Base-by-base conservation (phyloP, 2,113 vertebrate genomes). In the Casuarius casuarius region DNA sequence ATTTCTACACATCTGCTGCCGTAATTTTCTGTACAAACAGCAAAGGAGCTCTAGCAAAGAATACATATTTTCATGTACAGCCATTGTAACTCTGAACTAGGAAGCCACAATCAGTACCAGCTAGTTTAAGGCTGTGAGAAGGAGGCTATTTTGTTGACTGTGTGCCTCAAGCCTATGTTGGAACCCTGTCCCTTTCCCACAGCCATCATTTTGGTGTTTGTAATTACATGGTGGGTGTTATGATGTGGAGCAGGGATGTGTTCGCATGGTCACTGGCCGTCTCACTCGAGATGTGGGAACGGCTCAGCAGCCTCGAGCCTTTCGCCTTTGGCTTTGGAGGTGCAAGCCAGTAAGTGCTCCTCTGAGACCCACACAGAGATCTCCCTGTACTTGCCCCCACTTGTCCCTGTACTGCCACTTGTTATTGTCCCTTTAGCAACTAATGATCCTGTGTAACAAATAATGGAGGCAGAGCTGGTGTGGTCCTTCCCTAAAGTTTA, bases 391-490 rank as follows among this genome's bases (percentile, higher is more conserved):
- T 40, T 5, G 3, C 42, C 56, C 70, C 38, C 38, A 38, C 38
- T 38, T 38, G 38, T 38, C 38, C 38, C 38, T 38, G 38, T 38
- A 12, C 19, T 51, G 56, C 56, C 35, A 42, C 18, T 7, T 35
- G 6, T 33, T 42, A 28, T 17, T 80, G n/a, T 44, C 49, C 16
- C 62, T 3, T 35, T 76, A 72, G 70, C 35, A 33, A 52, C 38
- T 0, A 0, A 10, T 10, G 26, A 56, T n/a, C 44, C 63, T 40
- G 28, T 0, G 1, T 46, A 59, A 46, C 7, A n/a, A 90, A 44
- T n/a, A 44, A 1, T 26, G n/a, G 12, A 42, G 44, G 33, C 82
- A 76, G 58, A 72, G 9, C 51, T 61, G 33, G 14, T 13, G 38
- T 46, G 49, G 65, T 77, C 71, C 28, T 33, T 74, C 28, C 20